Percentiles rank a stretch among this genome's conserved stretches.
Evolutionary conservation across 2,113 vertebrate species (phyloP).

Genomic region (Lepidothrix coronata): DNA sequence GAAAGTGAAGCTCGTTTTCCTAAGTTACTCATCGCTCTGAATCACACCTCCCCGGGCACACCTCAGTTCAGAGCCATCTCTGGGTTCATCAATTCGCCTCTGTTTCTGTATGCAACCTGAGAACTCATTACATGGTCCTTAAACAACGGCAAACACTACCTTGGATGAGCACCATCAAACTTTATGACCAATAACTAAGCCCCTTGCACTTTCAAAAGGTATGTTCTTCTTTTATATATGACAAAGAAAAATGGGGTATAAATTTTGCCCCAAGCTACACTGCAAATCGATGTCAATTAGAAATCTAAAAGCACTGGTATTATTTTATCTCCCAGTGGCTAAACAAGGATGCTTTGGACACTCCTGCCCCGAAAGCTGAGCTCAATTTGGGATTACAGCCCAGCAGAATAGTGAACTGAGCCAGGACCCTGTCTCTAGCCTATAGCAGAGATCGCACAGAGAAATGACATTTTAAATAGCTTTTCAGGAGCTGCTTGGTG

Average conservation of each 20-base stretch:
- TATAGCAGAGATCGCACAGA: background rate
- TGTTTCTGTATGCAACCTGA: accelerated
- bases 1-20: background rate
- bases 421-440: background rate
- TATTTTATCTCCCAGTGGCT: background rate
- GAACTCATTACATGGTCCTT: background rate
- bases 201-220: accelerated
- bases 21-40: slow-evolving; percentile 7
- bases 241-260: background rate
- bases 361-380: background rate
- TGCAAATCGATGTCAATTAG: background rate
- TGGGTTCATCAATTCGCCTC: background rate
- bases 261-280: background rate
- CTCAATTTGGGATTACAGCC: background rate
- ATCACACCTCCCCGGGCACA: background rate
- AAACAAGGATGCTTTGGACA: background rate
- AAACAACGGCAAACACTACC: background rate
- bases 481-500: background rate
- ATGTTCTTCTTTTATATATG: background rate
- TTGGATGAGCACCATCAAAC: background rate
- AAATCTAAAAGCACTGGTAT: background rate
- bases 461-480: background rate
- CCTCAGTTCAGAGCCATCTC: background rate
- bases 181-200: background rate
- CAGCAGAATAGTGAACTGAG: background rate